phyloP scores from a whole-genome alignment of 1,140 invertebrate species.

The Anastrepha ludens region DNA sequence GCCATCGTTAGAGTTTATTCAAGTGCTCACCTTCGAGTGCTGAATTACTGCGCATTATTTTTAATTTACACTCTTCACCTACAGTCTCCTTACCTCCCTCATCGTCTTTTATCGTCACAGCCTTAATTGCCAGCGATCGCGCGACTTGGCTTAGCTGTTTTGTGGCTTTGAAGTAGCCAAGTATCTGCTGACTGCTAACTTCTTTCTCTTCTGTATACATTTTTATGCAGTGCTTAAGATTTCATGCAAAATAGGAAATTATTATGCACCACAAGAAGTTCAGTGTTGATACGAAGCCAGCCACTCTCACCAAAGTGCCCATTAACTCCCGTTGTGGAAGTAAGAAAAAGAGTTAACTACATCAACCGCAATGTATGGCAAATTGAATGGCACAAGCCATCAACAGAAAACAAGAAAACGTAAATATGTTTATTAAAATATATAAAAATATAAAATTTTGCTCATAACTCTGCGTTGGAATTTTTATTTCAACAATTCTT shows the following conservation, averaged over 20 bases:
- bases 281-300: background rate
- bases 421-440: background rate
- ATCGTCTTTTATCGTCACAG: no score
- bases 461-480: background rate
- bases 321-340: background rate
- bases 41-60: conserved; percentile 7
- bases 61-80: background rate
- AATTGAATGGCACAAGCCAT: background rate
- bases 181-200: background rate
- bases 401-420: background rate
- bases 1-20: background rate
- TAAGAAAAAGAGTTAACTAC: background rate
- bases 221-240: background rate
- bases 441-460: background rate
- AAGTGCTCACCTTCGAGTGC: background rate
- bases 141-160: background rate
- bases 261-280: background rate
- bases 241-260: no score
- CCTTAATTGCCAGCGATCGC: background rate
- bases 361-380: background rate
- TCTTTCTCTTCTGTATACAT: background rate
- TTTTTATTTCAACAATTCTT: conserved; percentile 21
- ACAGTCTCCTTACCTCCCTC: background rate
- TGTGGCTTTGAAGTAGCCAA: background rate
- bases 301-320: background rate